Evolutionary conservation across 2,888 invertebrate genomes (phyloP), one percentile per base, ranked within the genome.

Genomic region (Drosophila monieri): DNA sequence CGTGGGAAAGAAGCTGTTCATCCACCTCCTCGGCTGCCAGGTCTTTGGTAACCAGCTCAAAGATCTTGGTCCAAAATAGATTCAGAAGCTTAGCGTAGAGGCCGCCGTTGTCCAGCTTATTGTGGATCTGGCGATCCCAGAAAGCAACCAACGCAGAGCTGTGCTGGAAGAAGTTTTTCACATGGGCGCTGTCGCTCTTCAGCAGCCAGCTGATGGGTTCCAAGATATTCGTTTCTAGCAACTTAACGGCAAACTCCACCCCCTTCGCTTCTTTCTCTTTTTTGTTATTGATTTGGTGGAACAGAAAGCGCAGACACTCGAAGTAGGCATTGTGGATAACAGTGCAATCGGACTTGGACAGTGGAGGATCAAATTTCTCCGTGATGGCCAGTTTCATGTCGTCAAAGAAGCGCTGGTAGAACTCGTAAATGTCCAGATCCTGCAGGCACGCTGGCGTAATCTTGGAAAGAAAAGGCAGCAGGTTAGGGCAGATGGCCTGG

Each of bases 401-500:
- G 43, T 93, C 92, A 89, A 97, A 96, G 88, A 97, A 95, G 49
- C 93, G 92, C 9, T 90, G 89, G 77, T 94, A 95, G 78, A 96
- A 94, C 15, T 92, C 91, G 2, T 89, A 75, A n/a, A 90, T 65
- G 15, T 85, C 74, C 1, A 70, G 27, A 21, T 87, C 88, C 55
- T 88, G 79, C 1, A 85, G 57, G 5, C 75, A 79, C 2, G 74
- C 77, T 6, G 75, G 67, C 2, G 87, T 74, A 72, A 96, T 94
- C 46, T 93, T 92, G 3, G 96, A 95, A 49, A 98, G 89, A 68
- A 98, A 92, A 9, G 97, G 96, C 58, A 97, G 91, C 59, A 98
- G 90, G 90, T 95, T 94, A 18, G 95, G 95, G 66, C 94, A 95
- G 77, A 97, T 93, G 6, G 94, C 93, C 54, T 93, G 92, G 8